Conservation (phyloP, 2,797 vertebrate genomes). For the Tenualosa ilisha region DNA sequence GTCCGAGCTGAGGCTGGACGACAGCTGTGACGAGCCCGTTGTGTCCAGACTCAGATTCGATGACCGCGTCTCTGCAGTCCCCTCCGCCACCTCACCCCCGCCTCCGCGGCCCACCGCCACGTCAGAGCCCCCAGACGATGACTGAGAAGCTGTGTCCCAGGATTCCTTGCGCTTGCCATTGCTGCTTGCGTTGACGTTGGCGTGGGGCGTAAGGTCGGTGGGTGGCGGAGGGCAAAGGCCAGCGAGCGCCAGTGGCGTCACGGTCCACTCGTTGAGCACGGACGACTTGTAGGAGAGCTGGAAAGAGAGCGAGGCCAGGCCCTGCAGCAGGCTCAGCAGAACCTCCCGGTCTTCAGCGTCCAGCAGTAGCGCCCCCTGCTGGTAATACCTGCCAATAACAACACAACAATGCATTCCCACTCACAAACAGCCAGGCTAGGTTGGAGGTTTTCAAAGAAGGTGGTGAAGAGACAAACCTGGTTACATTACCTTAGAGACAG, state of each 20-base stretch:
- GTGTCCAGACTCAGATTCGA: conserved; percentile 91
- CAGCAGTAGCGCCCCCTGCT: conserved; percentile 83
- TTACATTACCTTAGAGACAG: too few species aligned
- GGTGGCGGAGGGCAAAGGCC: conserved; percentile 82
- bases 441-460: too few species aligned
- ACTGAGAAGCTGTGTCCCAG: conserved; percentile 86
- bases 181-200: neutral
- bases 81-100: conserved; percentile 41
- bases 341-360: conserved; percentile 89
- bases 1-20: conserved; percentile 90
- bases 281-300: conserved; percentile 93
- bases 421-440: too few species aligned
- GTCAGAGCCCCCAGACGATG: conserved; percentile 76
- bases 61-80: conserved; percentile 68
- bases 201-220: conserved; percentile 66
- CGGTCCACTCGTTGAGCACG: conserved; percentile 92
- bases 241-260: conserved; percentile 87
- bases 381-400: conserved; percentile 75
- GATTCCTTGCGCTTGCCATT: conserved; percentile 75
- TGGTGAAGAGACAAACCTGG: too few species aligned
- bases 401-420: neutral
- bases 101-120: conserved; percentile 64
- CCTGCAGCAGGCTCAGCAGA: conserved; percentile 93
- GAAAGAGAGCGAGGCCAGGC: conserved; percentile 86
- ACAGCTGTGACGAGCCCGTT: conserved; percentile 87